Conservation (phyloP, 2,113 vertebrate genomes). For the Pedionomus torquatus region DNA sequence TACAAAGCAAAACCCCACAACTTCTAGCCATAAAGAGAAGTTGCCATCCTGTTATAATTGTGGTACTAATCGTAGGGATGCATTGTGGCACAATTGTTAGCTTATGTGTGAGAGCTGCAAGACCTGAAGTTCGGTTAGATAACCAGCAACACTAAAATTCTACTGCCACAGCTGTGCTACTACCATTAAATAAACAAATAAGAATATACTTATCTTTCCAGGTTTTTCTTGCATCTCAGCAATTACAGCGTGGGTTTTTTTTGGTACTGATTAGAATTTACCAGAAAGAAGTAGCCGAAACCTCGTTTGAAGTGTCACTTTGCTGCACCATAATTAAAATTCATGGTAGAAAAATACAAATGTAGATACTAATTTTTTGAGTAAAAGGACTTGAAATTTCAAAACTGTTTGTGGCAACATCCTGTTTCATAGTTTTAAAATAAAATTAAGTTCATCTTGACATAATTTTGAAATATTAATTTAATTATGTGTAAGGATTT, state of each 20-base stretch:
- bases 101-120: not conserved
- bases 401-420: not conserved
- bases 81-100: not conserved
- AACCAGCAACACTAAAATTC: not conserved
- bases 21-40: not conserved
- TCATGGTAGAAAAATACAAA: not conserved
- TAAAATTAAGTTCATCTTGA: rapidly evolving
- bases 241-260: not conserved
- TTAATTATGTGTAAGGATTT: not conserved
- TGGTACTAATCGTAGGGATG: rapidly evolving
- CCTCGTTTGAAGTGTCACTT: not conserved
- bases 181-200: not conserved
- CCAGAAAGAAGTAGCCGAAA: not conserved
- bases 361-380: not conserved
- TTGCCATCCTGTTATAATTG: not conserved
- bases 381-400: not conserved
- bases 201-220: rapidly evolving
- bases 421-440: rapidly evolving
- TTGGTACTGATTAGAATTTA: not conserved
- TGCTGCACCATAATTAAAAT: not conserved
- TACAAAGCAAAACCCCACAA: not conserved
- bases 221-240: too few relatives aligned
- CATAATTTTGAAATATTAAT: not conserved
- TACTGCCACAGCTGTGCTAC: not conserved
- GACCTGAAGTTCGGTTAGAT: rapidly evolving